Percentiles rank a stretch among this genome's conserved stretches.
phyloP scores from a whole-genome alignment of 2,797 vertebrate species.

The Brotogeris chrysoptera region DNA sequence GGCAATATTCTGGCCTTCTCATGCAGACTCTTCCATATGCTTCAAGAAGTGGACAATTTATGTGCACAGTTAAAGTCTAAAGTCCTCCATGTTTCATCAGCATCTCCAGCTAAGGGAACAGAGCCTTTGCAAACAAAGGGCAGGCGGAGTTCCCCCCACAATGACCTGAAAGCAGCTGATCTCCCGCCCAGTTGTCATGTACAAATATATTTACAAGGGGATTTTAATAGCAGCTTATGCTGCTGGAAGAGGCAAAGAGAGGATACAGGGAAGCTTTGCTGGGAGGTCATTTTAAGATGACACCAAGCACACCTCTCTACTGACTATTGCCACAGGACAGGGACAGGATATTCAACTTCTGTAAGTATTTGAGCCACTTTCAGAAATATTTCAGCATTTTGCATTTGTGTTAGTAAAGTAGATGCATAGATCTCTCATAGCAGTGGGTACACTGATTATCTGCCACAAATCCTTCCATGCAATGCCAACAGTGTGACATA shows the following conservation, averaged over 20 bases:
- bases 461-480: not conserved
- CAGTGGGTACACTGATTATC: not conserved
- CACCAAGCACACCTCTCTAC: not conserved
- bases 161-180: not conserved
- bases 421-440: not conserved
- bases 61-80: not conserved
- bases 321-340: not conserved
- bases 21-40: not conserved
- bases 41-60: not conserved
- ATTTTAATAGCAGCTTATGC: not conserved
- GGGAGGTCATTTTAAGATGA: not conserved
- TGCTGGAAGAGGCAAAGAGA: not conserved
- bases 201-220: not conserved
- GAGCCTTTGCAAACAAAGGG: not conserved
- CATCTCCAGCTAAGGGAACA: not conserved
- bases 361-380: not conserved
- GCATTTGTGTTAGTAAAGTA: not conserved
- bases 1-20: not conserved
- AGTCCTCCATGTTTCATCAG: not conserved
- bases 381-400: not conserved
- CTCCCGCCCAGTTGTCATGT: not conserved
- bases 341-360: not conserved
- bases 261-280: not conserved
- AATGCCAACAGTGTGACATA: accelerated
- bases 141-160: not conserved